A percentile compares a stretch with the other conserved stretches of the same genome.
These are phyloP conservation scores for Hypercompe scribonia DNA, from an alignment of 2,888 invertebrate genomes.

Conservation along the genomic window DNA sequence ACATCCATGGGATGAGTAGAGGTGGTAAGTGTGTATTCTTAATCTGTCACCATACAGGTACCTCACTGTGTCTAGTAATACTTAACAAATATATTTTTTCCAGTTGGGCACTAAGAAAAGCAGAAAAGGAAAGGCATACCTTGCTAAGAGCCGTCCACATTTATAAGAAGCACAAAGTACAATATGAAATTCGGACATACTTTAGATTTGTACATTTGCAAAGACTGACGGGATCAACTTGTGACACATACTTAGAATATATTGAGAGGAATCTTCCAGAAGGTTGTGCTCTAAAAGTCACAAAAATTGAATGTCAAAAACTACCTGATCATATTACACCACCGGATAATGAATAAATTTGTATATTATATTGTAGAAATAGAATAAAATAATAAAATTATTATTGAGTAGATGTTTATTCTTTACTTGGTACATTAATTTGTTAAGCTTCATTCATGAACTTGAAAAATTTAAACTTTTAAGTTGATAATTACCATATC, in stretches of 20 bases:
- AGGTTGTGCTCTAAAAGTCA: conserved; percentile 97
- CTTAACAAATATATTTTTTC: conserved; percentile 55
- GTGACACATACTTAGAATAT: conserved; percentile 98
- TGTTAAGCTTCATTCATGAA: background rate
- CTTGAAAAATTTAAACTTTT: background rate
- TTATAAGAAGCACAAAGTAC: conserved; percentile 97
- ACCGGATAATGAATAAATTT: conserved; percentile 67
- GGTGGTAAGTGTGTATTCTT: too few species aligned
- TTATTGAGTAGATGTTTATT: conserved; percentile 11
- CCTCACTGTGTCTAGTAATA: too few species aligned
- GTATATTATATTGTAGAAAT: conserved; percentile 49
- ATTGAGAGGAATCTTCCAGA: conserved; percentile 98
- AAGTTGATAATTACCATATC: background rate
- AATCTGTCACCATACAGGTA: too few species aligned
- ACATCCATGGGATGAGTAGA: too few species aligned
- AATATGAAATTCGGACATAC: conserved; percentile 98
- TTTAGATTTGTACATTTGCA: conserved; percentile 94
- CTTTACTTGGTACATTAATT: background rate
- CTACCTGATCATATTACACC: conserved; percentile 85
- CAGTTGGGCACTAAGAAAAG: conserved; percentile 91
- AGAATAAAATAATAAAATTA: conserved; percentile 48
- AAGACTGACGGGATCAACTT: conserved; percentile 96
- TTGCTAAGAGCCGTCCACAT: conserved; percentile 95
- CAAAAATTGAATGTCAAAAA: conserved; percentile 89
- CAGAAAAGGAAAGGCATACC: conserved; percentile 91